Evolutionary conservation across 2,113 vertebrate species (phyloP).

Genomic region (Catharus minimus): DNA sequence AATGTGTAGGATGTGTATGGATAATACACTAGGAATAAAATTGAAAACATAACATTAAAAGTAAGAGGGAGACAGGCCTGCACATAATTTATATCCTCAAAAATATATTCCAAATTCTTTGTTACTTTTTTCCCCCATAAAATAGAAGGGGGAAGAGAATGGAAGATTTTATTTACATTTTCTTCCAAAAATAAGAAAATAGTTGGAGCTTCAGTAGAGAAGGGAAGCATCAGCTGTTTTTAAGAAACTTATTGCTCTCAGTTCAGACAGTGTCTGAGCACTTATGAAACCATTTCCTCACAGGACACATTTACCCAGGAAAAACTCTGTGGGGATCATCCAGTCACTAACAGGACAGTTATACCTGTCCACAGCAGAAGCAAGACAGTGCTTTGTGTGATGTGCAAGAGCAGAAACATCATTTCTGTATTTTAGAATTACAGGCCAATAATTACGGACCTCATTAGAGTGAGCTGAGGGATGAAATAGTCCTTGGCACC

Average conservation of each 20-base stretch:
- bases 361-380: not conserved
- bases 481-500: not conserved
- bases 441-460: not conserved
- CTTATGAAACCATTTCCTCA: not conserved
- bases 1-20: not conserved
- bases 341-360: not conserved
- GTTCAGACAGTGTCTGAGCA: not conserved
- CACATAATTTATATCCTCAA: not conserved
- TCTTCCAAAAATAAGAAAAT: not conserved
- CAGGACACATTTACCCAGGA: not conserved
- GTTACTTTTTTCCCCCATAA: not conserved
- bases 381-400: not conserved
- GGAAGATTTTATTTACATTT: not conserved
- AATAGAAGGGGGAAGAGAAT: not conserved
- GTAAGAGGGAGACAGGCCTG: not conserved
- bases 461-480: not conserved
- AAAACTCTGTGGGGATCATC: not conserved
- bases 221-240: not conserved
- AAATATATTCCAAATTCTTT: not conserved
- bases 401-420: not conserved
- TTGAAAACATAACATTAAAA: not conserved
- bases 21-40: not conserved
- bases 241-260: not conserved
- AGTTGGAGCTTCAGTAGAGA: not conserved
- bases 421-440: not conserved